Evolutionary conservation across 2,113 vertebrate species (phyloP).

Genomic region (Phaethornis superciliosus): DNA sequence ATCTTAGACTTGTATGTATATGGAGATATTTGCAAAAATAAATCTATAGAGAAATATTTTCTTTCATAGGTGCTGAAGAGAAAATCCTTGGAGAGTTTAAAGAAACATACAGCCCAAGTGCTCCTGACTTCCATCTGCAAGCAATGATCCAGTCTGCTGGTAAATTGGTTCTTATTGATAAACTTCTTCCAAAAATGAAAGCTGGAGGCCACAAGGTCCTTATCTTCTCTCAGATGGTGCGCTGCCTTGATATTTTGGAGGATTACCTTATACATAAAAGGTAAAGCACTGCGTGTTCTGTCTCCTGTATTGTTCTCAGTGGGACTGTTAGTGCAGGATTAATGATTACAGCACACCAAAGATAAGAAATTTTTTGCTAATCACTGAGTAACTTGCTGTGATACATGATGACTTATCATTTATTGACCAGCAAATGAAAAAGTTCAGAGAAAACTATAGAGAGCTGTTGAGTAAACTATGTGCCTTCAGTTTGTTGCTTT

Average conservation of each 20-base stretch:
- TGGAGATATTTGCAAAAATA: background rate
- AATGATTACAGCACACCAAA: background rate
- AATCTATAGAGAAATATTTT: background rate
- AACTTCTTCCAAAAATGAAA: slow-evolving; percentile 98
- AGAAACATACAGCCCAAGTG: slow-evolving; percentile 87
- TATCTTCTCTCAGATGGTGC: slow-evolving; percentile 99
- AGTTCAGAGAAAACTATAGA: background rate
- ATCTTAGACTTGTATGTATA: background rate
- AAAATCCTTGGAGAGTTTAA: slow-evolving; percentile 98
- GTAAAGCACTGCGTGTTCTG: slow-evolving; percentile 61
- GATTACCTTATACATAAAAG: slow-evolving; percentile 99
- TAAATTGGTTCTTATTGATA: slow-evolving; percentile 97
- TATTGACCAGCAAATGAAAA: background rate
- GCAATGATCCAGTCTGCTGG: slow-evolving; percentile 99
- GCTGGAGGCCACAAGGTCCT: slow-evolving; percentile 97
- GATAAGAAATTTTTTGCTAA: background rate
- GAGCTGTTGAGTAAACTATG: background rate
- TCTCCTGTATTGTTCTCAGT: background rate
- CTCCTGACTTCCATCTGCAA: slow-evolving; percentile 94
- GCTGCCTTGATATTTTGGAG: slow-evolving; percentile 97
- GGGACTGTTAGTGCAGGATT: background rate
- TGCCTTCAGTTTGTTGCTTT: background rate
- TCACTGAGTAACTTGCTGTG: background rate
- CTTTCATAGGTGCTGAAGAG: slow-evolving; percentile 90
- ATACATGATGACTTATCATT: background rate